Conservation (phyloP, 2,888 invertebrate species). For the Apotomis turbidana region DNA sequence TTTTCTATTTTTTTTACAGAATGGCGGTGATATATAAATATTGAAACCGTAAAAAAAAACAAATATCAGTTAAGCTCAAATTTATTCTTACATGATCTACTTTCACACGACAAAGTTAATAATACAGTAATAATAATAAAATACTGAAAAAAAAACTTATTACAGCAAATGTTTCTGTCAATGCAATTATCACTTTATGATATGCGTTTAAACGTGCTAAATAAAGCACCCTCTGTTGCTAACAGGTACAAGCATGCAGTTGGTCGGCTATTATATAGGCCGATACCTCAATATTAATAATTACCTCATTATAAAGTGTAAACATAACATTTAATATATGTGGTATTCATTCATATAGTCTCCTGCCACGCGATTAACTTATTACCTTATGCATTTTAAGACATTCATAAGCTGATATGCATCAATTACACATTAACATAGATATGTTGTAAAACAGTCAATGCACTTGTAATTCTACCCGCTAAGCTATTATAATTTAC, state of each 20-base stretch:
- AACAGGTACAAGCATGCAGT: not conserved
- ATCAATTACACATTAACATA: not conserved
- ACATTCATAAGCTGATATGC: not conserved
- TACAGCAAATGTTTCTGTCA: not conserved
- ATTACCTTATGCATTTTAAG: not conserved
- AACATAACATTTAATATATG: not conserved
- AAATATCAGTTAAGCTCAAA: too few species aligned
- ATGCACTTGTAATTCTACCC: not conserved
- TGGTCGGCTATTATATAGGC: not conserved
- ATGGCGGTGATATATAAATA: too few species aligned
- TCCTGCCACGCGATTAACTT: constrained; percentile 43
- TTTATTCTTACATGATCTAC: too few species aligned
- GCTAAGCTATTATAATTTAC: not conserved
- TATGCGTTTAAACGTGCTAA: not conserved
- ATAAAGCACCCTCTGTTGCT: too few species aligned
- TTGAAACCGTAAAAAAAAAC: too few species aligned
- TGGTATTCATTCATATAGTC: constrained; percentile 42
- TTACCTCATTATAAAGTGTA: not conserved
- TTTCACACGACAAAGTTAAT: too few species aligned
- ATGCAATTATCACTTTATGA: not conserved
- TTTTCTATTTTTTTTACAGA: too few species aligned
- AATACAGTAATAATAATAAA: too few species aligned
- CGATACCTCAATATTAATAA: not conserved
- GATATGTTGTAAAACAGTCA: not conserved
- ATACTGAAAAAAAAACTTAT: too few species aligned